Percentiles rank a stretch among this genome's conserved stretches.
Conservation (phyloP, 1,140 invertebrate genomes). For the Habropoda laboriosa region DNA sequence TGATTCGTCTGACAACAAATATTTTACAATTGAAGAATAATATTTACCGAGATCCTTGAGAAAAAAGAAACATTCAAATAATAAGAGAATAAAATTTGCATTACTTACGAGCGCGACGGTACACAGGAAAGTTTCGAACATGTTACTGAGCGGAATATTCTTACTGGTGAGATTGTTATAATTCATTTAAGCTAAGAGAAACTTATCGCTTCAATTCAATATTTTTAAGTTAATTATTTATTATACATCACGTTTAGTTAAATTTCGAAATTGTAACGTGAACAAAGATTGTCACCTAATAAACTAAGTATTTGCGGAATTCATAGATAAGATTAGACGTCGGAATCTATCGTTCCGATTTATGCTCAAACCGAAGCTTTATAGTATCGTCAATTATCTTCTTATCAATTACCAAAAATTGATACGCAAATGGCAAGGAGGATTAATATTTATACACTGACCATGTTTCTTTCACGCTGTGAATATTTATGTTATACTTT, state of each 20-base stretch:
- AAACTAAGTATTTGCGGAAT: background rate
- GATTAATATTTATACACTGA: background rate
- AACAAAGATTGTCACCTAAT: background rate
- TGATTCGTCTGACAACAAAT: background rate
- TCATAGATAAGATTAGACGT: slow-evolving; percentile 36
- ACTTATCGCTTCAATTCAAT: background rate
- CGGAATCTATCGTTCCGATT: background rate
- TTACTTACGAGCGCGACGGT: background rate
- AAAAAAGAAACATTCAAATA: background rate
- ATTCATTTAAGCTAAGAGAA: background rate
- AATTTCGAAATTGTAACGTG: background rate
- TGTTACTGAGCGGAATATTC: background rate
- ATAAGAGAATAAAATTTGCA: background rate
- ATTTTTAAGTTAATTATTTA: background rate
- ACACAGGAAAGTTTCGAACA: background rate
- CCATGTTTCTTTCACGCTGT: background rate
- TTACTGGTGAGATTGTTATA: slow-evolving; percentile 24
- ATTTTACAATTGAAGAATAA: no score
- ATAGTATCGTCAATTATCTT: background rate
- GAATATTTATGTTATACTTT: no score
- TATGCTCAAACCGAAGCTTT: background rate
- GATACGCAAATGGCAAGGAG: background rate
- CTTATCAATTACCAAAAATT: background rate
- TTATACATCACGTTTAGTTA: background rate
- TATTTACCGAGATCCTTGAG: no score